These are phyloP conservation scores for Trialeurodes vaporariorum DNA, from an alignment of 1,140 invertebrate genomes.

Conservation along the genomic window DNA sequence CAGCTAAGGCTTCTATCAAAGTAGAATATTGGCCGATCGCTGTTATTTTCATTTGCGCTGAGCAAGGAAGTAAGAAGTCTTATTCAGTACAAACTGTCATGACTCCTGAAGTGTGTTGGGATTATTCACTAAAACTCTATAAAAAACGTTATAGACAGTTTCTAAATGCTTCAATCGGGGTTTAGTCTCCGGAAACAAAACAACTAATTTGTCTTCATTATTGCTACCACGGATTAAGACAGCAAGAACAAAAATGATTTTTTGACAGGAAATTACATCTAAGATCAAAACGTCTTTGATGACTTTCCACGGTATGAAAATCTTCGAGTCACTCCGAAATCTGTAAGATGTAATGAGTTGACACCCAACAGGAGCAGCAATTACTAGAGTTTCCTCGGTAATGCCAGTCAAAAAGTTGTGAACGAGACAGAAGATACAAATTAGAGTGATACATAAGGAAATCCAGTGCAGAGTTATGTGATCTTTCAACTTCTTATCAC, in stretches of 20 bases:
- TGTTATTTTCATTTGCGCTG: too few species aligned
- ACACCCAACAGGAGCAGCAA: constrained; percentile 16
- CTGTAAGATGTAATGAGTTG: constrained; percentile 16
- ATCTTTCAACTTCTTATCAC: background rate
- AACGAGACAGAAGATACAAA: background rate
- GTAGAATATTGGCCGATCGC: too few species aligned
- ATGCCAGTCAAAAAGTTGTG: constrained; percentile 5
- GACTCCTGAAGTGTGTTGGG: background rate
- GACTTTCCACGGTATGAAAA: constrained; percentile 15
- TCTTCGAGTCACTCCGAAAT: constrained; percentile 19
- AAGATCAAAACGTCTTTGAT: constrained; percentile 17
- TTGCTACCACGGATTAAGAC: constrained; percentile 11
- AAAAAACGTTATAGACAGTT: constrained; percentile 16
- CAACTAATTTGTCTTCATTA: constrained; percentile 5
- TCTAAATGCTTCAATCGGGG: constrained; percentile 17
- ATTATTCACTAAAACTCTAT: constrained; percentile 8
- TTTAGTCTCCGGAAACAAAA: constrained; percentile 17
- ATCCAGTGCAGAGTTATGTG: background rate
- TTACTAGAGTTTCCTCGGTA: constrained; percentile 18
- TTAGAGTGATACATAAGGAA: background rate
- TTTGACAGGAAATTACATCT: constrained; percentile 16
- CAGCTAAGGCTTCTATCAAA: too few species aligned
- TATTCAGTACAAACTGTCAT: too few species aligned
- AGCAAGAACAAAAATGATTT: constrained; percentile 15
- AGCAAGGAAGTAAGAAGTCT: too few species aligned